Base-by-base conservation (phyloP, 2,113 vertebrate species). In the Uria aalge region DNA sequence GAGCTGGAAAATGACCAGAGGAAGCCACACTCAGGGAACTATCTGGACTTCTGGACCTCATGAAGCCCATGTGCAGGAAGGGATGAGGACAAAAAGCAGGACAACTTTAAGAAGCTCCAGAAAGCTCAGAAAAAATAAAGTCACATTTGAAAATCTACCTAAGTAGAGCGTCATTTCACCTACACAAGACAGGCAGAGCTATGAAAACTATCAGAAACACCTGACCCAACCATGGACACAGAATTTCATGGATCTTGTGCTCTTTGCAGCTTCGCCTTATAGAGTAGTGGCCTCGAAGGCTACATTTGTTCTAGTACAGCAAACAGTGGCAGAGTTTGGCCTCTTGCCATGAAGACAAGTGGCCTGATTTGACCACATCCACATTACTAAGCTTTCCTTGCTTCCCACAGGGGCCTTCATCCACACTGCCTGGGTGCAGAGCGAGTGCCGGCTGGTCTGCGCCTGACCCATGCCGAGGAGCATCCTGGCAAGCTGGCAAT, bases 381-480 rank as follows among this genome's bases (percentile, higher is more conserved):
- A 41, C 9, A 6, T 26, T 18, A 17, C 34, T 40, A 53, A 55
- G 15, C 16, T 88, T 67, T 36, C 55, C n/a, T 12, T 13, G 9
- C 17, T 71, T 81, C 32, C 57, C 8, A 17, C 11, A 45, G 20
- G 13, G 24, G 5, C 11, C 53, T 85, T 43, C 29, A 47, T 34
- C 24, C 53, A 22, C 32, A 8, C 8, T 50, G 64, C 15, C 52
- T 24, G 60, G 38, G 52, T 47, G 52, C n/a, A 63, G 20, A 43
- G n/a, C 9, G 7, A 81, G 32, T 16, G 29, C 57, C 68, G 67
- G 17, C 38, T 66, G 36, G 6, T 53, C 50, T 80, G 40, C 0
- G 4, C 7, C 20, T 50, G 32, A 8, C 26, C 29, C 43, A 7
- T 2, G 1, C 15, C 4, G 4, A 8, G 22, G 3, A 72, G 12